These are phyloP conservation scores for Thripadectes ignobilis DNA, from an alignment of 2,797 vertebrate genomes.

Conservation along the genomic window DNA sequence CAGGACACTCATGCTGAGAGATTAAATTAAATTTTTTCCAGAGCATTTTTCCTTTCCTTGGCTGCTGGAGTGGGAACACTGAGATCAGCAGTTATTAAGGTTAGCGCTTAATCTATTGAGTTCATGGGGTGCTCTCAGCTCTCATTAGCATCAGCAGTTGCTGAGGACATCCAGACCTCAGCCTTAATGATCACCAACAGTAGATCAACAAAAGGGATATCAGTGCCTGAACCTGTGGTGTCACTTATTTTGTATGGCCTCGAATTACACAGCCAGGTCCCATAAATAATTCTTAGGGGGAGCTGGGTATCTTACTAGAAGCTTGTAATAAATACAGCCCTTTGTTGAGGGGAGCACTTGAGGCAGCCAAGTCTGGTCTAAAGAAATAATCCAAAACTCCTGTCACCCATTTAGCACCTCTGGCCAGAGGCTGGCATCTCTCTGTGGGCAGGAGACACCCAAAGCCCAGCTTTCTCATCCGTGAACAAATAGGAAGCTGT, in stretches of 20 bases:
- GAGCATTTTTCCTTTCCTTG: not conserved
- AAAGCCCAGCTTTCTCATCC: not conserved
- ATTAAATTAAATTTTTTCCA: slow-evolving; percentile 18
- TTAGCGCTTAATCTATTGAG: not conserved
- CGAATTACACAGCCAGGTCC: not conserved
- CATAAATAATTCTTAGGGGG: not conserved
- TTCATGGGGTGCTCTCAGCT: not conserved
- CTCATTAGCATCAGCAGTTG: not conserved
- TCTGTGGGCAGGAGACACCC: not conserved
- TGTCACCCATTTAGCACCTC: not conserved
- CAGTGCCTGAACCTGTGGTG: not conserved
- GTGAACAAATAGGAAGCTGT: not conserved
- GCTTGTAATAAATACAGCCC: not conserved
- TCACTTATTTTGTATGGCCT: not conserved
- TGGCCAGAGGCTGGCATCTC: not conserved
- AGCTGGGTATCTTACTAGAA: not conserved
- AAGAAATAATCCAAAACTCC: not conserved
- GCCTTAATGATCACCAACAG: not conserved
- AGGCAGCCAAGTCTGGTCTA: not conserved
- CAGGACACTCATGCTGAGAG: not conserved
- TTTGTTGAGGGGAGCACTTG: not conserved
- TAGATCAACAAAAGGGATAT: not conserved
- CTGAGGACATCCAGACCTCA: not conserved
- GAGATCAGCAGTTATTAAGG: slow-evolving; percentile 2
- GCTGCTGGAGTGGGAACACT: not conserved